A percentile compares a stretch with the other conserved stretches of the same genome.
These are phyloP conservation scores for Hirtodrosophila trivittata DNA, from an alignment of 2,888 invertebrate genomes.

Conservation along the genomic window DNA sequence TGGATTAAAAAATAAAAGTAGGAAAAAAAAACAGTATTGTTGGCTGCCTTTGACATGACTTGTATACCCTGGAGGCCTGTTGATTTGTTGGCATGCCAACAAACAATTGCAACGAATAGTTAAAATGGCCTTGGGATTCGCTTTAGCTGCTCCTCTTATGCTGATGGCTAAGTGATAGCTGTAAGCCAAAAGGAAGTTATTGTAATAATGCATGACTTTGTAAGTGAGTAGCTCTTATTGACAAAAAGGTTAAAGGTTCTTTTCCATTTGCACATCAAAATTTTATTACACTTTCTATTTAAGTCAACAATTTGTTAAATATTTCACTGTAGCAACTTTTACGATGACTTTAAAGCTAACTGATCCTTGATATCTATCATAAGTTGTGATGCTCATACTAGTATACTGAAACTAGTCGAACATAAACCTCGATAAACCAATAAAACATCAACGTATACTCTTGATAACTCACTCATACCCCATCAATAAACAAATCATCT, in stretches of 20 bases:
- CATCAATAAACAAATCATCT: no score
- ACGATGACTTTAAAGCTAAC: constrained; percentile 32
- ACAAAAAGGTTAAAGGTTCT: no score
- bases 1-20: no score
- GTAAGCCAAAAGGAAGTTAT: constrained; percentile 1
- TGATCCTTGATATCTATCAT: constrained; percentile 37
- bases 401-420: constrained; percentile 30
- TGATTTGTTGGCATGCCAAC: constrained; percentile 63
- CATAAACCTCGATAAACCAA: constrained; percentile 68
- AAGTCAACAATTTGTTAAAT: constrained; percentile 35
- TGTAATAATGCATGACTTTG: constrained; percentile 38
- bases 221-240: constrained; percentile 12
- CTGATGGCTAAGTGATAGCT: constrained; percentile 8
- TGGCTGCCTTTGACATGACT: constrained; percentile 53
- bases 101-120: constrained; percentile 68
- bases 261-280: no score
- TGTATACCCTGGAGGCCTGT: constrained; percentile 60
- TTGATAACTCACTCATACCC: constrained; percentile 17
- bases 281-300: no score
- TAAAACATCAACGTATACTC: constrained; percentile 73
- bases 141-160: constrained; percentile 30
- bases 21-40: constrained; percentile 44
- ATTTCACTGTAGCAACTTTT: constrained; percentile 22
- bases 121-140: constrained; percentile 51
- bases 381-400: constrained; percentile 29